Conservation (phyloP, 2,888 invertebrate species). For the Lysandra bellargus region DNA sequence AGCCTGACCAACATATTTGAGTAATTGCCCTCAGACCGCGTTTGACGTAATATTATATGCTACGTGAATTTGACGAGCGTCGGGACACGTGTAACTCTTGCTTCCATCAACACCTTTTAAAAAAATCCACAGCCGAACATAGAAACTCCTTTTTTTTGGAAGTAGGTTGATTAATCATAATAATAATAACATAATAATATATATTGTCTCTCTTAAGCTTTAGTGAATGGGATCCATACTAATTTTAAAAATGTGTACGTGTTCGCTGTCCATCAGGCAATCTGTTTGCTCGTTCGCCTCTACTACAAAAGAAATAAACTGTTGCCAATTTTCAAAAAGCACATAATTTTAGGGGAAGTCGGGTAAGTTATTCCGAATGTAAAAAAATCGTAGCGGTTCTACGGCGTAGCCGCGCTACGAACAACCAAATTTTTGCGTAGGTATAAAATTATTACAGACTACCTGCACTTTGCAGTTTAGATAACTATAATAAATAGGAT, state of each 20-base stretch:
- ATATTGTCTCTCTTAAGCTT: no score
- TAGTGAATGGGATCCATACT: no score
- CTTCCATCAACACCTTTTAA: background rate
- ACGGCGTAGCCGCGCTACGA: background rate
- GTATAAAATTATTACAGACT: no score
- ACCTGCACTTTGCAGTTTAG: no score
- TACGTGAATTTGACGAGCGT: background rate
- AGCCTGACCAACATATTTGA: conserved; percentile 1
- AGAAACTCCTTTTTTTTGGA: no score
- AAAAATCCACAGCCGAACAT: background rate
- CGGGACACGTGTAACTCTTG: background rate
- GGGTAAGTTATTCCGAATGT: background rate
- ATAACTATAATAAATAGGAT: no score
- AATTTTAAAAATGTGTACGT: no score
- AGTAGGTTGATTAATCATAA: background rate
- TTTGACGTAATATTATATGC: background rate
- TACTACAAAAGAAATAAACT: no score
- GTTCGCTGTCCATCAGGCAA: no score
- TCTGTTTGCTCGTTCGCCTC: no score
- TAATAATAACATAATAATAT: no score
- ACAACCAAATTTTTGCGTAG: background rate
- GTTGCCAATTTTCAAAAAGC: background rate
- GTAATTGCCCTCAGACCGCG: background rate
- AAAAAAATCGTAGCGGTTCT: background rate
- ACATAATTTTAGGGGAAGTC: background rate